Base-by-base conservation (phyloP, 1,140 invertebrate species). In the Ooceraea biroi region DNA sequence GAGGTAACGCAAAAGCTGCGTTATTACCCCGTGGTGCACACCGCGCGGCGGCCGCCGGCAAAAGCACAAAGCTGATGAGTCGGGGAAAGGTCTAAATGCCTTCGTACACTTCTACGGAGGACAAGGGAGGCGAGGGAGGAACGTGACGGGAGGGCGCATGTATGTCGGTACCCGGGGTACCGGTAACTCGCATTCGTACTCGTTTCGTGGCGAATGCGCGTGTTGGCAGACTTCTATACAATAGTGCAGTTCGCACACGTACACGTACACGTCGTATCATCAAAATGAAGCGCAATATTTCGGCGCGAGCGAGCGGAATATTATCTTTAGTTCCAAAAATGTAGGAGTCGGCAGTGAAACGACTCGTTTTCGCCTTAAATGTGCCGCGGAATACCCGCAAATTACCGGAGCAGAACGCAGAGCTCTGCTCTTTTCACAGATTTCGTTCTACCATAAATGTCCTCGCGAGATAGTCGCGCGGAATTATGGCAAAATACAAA, bases 21-120 rank as follows among this genome's bases (percentile, higher is more conserved):
- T 93, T 93, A 93, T 93, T 91, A 92, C 85, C 86, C 86, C 82
- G 88, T 85, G 86, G 88, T 77, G 85, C 80, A 85, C 86, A 85
- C 85, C 82, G 88, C 82, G 88, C 76, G 82, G 78, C 85, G 85
- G 25, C 30, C 65, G 76, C 73, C 80, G 66, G 85, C 82, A 88
- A 92, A 90, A 92, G 91, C 90, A 93, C 93, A 93, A 94, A 94
- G 93, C 93, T 94, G 93, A 93, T 93, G 93, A 94, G 93, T 92
- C 91, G 88, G 91, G 88, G 83, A 92, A 93, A 93, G 90, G 92
- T 93, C 92, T 93, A 93, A 94, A 93, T 93, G 92, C 92, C 91
- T 91, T 88, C 85, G 88, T 88, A 85, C 85, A 90, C 87, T 92
- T 72, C 88, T 85, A 30, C 52, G 22, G 84, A 84, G 88, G 76